Evolutionary conservation across 2,113 vertebrate genomes (phyloP).

Genomic region (Coregonus clupeaformis): DNA sequence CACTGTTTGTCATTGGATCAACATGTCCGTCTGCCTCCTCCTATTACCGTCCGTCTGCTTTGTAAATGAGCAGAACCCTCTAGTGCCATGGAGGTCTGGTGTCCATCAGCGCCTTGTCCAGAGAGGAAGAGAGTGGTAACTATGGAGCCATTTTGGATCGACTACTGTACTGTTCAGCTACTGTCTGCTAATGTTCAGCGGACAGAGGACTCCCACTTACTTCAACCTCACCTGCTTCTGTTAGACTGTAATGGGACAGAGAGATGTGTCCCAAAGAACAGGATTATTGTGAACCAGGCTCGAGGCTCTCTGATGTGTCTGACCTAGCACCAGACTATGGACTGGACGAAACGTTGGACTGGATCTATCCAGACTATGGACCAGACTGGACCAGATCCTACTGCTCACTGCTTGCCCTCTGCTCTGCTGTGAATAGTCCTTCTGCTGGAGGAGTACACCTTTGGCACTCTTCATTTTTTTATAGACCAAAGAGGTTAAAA

Average conservation of each 20-base stretch:
- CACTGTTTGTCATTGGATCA: slow-evolving; percentile 74
- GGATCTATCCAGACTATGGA: slow-evolving; percentile 37
- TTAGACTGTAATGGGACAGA: background rate
- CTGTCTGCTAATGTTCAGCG: background rate
- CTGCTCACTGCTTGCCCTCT: slow-evolving; percentile 68
- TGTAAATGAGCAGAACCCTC: slow-evolving; percentile 73
- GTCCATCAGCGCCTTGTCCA: slow-evolving; percentile 46
- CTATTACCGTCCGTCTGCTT: slow-evolving; percentile 71
- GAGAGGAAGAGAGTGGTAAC: background rate
- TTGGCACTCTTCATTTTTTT: slow-evolving; percentile 87
- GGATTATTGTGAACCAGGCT: slow-evolving; percentile 1
- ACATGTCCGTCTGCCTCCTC: slow-evolving; percentile 64
- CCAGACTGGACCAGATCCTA: slow-evolving; percentile 56
- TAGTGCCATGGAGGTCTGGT: slow-evolving; percentile 67
- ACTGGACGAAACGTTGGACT: slow-evolving; percentile 4
- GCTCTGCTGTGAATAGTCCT: slow-evolving; percentile 78
- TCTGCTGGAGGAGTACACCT: slow-evolving; percentile 88
- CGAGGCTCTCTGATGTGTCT: slow-evolving; percentile 18
- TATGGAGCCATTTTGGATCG: background rate
- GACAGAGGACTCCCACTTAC: background rate
- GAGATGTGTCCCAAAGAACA: slow-evolving; percentile 8
- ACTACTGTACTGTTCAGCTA: background rate
- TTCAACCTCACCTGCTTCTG: background rate
- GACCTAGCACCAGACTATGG: slow-evolving; percentile 68
- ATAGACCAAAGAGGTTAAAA: slow-evolving; percentile 95